These are phyloP conservation scores for Monochamus alternatus DNA, from an alignment of 2,888 invertebrate species.

Conservation along the genomic window DNA sequence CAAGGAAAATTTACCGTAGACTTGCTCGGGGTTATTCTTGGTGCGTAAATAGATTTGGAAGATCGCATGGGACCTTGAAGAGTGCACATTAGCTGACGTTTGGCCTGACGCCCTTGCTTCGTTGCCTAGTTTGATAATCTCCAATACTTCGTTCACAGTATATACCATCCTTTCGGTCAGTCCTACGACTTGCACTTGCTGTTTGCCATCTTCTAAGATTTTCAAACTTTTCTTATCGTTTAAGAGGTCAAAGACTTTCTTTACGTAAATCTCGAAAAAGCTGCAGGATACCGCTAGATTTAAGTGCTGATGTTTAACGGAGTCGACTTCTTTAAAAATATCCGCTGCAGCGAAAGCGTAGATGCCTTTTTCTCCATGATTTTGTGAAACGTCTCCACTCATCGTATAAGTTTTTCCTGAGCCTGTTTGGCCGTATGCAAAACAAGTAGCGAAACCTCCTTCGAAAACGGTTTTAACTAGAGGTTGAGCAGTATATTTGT, in stretches of 20 bases:
- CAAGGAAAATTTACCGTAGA: conserved; percentile 98
- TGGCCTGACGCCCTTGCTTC: conserved; percentile 94
- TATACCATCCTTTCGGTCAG: conserved; percentile 94
- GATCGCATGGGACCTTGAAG: conserved; percentile 98
- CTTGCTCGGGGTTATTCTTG: conserved; percentile 80
- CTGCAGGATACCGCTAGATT: conserved; percentile 93
- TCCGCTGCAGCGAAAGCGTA: conserved; percentile 98
- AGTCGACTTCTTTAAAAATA: conserved; percentile 88
- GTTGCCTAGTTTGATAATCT: conserved; percentile 92
- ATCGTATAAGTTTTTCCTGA: conserved; percentile 98
- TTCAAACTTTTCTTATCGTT: conserved; percentile 94
- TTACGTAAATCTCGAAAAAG: conserved; percentile 99
- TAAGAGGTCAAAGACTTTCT: conserved; percentile 93
- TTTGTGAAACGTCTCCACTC: conserved; percentile 96
- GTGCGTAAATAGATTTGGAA: conserved; percentile 93
- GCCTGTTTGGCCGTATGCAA: conserved; percentile 99
- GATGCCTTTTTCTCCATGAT: conserved; percentile 94
- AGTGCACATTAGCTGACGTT: conserved; percentile 98
- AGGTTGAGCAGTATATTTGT: conserved; percentile 99
- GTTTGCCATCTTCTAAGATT: conserved; percentile 97
- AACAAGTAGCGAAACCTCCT: conserved; percentile 99
- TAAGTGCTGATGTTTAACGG: conserved; percentile 85
- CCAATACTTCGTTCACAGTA: conserved; percentile 92
- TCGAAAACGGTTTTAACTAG: conserved; percentile 98
- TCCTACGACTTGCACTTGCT: conserved; percentile 97